A percentile compares a stretch with the other conserved stretches of the same genome.
Evolutionary conservation across 2,888 invertebrate species (phyloP).

Genomic region (Heliconius hortense): DNA sequence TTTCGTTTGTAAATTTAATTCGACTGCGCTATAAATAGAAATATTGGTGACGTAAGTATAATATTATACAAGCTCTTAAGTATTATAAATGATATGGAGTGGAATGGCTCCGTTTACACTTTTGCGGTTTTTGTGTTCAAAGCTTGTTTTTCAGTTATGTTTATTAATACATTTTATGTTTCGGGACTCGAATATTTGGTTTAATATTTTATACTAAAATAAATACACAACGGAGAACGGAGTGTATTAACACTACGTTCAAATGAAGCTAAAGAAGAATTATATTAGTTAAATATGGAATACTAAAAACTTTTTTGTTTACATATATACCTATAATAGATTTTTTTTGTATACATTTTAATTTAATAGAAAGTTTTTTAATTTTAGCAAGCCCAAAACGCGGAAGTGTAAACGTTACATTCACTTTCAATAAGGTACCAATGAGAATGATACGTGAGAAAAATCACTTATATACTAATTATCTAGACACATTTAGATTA

Average conservation of each 20-base stretch:
- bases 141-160: not conserved
- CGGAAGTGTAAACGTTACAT: conserved; percentile 44
- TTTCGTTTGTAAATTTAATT: conserved; percentile 47
- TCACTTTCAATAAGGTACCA: conserved; percentile 60
- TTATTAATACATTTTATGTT: not conserved
- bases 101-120: conserved; percentile 45
- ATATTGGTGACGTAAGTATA: conserved; percentile 52
- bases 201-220: not conserved
- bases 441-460: conserved; percentile 59
- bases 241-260: no score
- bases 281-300: not conserved
- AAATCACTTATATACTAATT: conserved; percentile 48
- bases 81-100: conserved; percentile 74
- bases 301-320: not conserved
- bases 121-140: conserved; percentile 24
- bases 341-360: not conserved
- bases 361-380: not conserved
- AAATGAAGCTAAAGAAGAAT: no score
- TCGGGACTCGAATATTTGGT: not conserved
- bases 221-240: not conserved
- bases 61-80: conserved; percentile 69
- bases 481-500: conserved; percentile 55
- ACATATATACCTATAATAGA: not conserved
- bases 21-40: conserved; percentile 58
- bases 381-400: conserved; percentile 1